Conservation (phyloP, 2,113 vertebrate species). For the Lophochroa leadbeateri region DNA sequence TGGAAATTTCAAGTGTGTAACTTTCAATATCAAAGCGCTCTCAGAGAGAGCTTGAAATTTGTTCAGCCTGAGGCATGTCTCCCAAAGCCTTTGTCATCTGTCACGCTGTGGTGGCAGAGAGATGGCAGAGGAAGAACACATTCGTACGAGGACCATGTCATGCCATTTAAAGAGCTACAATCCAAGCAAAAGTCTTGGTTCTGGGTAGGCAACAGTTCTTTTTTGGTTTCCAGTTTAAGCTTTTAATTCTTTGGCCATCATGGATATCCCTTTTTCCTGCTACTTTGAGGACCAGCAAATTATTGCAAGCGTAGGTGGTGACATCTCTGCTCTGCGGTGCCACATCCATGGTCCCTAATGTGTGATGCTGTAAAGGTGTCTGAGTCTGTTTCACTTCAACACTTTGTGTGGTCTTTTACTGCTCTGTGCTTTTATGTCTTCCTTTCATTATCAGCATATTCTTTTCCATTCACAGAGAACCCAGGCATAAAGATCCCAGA, state of each 20-base stretch:
- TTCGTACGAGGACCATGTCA: slow-evolving; percentile 71
- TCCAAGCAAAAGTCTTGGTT: background rate
- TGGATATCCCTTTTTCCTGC: background rate
- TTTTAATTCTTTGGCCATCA: background rate
- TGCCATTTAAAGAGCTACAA: slow-evolving; percentile 20
- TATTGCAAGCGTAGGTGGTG: background rate
- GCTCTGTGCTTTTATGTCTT: background rate
- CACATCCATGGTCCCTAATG: rapidly evolving
- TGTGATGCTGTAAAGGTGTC: background rate
- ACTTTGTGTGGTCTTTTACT: background rate
- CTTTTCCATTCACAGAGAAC: background rate
- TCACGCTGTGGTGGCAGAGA: slow-evolving; percentile 65
- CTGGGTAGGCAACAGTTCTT: slow-evolving; percentile 29
- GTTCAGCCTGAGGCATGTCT: slow-evolving; percentile 76
- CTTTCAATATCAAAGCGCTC: slow-evolving; percentile 75
- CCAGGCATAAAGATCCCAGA: slow-evolving; percentile 62
- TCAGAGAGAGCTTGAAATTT: slow-evolving; percentile 66
- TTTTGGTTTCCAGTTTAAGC: background rate
- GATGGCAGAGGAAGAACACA: slow-evolving; percentile 52
- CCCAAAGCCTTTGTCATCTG: slow-evolving; percentile 66
- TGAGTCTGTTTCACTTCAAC: background rate
- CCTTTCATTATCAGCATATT: background rate
- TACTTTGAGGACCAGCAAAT: background rate
- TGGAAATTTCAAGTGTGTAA: slow-evolving; percentile 64
- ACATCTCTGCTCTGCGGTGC: background rate